These are phyloP conservation scores for Metellina segmentata DNA, from an alignment of 2,888 invertebrate species.

Conservation along the genomic window DNA sequence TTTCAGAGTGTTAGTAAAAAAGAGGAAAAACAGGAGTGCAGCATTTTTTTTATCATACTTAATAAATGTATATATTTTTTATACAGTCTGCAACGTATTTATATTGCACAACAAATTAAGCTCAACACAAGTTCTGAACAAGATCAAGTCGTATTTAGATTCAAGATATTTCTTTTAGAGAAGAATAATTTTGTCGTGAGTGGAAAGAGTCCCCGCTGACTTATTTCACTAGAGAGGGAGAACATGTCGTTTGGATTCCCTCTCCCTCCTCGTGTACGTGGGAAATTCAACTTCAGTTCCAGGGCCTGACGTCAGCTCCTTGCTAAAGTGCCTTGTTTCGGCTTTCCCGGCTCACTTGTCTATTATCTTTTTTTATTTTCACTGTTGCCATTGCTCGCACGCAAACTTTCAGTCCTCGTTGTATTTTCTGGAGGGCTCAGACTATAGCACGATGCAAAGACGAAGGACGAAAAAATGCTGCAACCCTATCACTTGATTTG, in stretches of 20 bases:
- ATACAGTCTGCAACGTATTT: no score
- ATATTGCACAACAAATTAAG: no score
- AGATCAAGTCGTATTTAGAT: neutral
- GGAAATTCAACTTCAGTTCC: constrained; percentile 60
- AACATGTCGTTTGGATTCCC: neutral
- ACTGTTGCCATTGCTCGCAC: constrained; percentile 29
- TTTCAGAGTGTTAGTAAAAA: no score
- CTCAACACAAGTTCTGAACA: no score
- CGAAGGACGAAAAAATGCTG: neutral
- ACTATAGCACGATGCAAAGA: neutral
- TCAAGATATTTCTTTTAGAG: neutral
- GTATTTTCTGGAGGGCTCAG: neutral
- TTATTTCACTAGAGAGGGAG: constrained; percentile 26
- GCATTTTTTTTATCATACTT: no score
- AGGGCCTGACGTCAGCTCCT: constrained; percentile 60
- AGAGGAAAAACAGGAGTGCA: no score
- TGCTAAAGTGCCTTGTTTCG: constrained; percentile 62
- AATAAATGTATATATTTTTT: no score
- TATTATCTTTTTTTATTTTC: constrained; percentile 40
- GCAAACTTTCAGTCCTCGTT: constrained; percentile 46
- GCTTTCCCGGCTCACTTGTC: constrained; percentile 34
- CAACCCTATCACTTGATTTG: constrained; percentile 17
- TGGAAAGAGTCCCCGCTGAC: constrained; percentile 3
- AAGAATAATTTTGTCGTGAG: neutral
- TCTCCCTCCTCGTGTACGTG: constrained; percentile 27